Conservation (phyloP, 2,888 invertebrate species). For the Chrysolina oricalcia region DNA sequence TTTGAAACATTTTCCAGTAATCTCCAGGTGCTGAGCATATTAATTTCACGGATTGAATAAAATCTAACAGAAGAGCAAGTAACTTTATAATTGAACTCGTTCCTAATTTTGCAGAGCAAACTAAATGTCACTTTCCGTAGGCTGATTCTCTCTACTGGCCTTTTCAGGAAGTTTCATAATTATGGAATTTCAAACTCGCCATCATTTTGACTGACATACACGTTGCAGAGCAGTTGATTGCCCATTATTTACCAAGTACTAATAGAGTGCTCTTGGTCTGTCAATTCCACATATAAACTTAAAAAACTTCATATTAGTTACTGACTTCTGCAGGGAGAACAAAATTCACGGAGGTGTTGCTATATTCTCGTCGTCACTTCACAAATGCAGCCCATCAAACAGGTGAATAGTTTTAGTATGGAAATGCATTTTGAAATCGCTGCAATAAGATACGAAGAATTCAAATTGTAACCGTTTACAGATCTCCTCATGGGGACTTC, state of each 20-base stretch:
- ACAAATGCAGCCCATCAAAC: no score
- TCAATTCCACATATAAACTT: no score
- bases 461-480: no score
- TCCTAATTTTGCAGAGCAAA: not conserved
- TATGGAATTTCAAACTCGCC: not conserved
- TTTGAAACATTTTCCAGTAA: not conserved
- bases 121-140: not conserved
- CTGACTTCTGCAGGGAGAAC: no score
- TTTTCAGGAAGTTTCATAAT: conserved; percentile 1
- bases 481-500: no score
- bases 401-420: no score
- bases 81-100: conserved; percentile 18
- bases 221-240: not conserved
- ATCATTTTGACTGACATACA: not conserved
- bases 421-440: no score
- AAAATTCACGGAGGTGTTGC: no score
- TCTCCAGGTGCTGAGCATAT: not conserved
- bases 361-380: no score
- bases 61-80: not conserved
- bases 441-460: no score
- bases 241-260: not conserved
- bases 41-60: not conserved
- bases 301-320: no score
- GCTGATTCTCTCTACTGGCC: not conserved
- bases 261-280: not conserved